phyloP scores from a whole-genome alignment of 1,140 invertebrate species.

The Matsumurasca onukii region DNA sequence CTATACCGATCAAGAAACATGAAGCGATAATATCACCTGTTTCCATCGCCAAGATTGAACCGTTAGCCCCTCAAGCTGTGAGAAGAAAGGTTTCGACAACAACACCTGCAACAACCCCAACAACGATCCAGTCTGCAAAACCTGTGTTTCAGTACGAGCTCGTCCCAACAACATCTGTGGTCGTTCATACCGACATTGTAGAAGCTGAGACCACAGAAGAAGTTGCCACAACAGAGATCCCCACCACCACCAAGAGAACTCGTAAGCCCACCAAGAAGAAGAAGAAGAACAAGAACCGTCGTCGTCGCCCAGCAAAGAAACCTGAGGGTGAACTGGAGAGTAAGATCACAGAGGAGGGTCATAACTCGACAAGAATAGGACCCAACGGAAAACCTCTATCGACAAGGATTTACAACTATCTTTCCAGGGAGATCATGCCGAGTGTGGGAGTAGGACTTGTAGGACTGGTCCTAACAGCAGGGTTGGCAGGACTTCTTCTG shows the following conservation, averaged over 20 bases:
- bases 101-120: constrained; percentile 41
- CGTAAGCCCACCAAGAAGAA: constrained; percentile 40
- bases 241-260: constrained; percentile 37
- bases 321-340: constrained; percentile 45
- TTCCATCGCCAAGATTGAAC: constrained; percentile 12
- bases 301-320: constrained; percentile 51
- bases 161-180: constrained; percentile 40
- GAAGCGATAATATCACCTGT: constrained; percentile 30
- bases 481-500: constrained; percentile 71
- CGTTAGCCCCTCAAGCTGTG: constrained; percentile 35
- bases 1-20: constrained; percentile 32
- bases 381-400: constrained; percentile 54
- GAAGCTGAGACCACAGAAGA: constrained; percentile 34
- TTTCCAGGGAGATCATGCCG: constrained; percentile 76
- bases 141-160: constrained; percentile 40
- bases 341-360: constrained; percentile 52
- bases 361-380: constrained; percentile 53
- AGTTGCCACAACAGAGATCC: constrained; percentile 34
- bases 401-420: constrained; percentile 74
- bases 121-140: constrained; percentile 35
- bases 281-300: constrained; percentile 60
- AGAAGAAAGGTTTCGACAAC: constrained; percentile 31
- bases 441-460: constrained; percentile 73
- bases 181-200: constrained; percentile 36
- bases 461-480: constrained; percentile 66